A percentile compares a stretch with the other conserved stretches of the same genome.
These are phyloP conservation scores for Pseudopipra pipra DNA, from an alignment of 2,113 vertebrate species.

Conservation along the genomic window DNA sequence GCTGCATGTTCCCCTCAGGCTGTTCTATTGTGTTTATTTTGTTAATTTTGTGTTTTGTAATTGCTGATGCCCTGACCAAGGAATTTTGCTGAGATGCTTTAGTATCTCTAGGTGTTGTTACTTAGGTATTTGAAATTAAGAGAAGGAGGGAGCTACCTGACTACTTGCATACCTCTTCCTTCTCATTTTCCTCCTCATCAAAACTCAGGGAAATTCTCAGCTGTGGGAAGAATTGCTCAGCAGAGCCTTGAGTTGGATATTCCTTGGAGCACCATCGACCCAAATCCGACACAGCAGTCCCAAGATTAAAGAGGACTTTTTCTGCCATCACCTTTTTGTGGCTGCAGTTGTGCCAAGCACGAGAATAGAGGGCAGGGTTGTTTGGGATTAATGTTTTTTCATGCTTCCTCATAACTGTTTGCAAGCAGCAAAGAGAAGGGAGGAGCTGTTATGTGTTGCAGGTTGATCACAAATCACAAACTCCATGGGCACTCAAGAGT, in stretches of 20 bases:
- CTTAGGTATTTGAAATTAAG: background rate
- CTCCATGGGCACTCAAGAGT: background rate
- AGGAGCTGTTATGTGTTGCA: background rate
- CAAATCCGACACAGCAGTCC: background rate
- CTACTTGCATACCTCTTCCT: background rate
- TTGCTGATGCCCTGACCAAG: background rate
- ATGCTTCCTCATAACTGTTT: background rate
- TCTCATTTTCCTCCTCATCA: background rate
- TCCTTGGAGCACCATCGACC: rapidly evolving
- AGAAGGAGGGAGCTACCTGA: background rate
- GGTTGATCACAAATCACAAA: background rate
- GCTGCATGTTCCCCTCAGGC: background rate
- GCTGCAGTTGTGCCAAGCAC: background rate
- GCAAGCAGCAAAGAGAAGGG: background rate
- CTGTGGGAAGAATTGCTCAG: background rate
- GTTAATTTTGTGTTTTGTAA: background rate
- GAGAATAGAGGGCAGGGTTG: background rate
- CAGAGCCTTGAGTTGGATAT: background rate
- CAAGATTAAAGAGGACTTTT: background rate
- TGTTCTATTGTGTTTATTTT: background rate
- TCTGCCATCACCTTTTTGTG: rapidly evolving
- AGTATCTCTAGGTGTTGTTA: background rate
- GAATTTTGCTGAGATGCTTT: background rate
- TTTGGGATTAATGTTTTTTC: background rate
- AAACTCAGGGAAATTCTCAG: background rate